These are phyloP conservation scores for Anseranas semipalmata DNA, from an alignment of 2,113 vertebrate species.

Conservation along the genomic window DNA sequence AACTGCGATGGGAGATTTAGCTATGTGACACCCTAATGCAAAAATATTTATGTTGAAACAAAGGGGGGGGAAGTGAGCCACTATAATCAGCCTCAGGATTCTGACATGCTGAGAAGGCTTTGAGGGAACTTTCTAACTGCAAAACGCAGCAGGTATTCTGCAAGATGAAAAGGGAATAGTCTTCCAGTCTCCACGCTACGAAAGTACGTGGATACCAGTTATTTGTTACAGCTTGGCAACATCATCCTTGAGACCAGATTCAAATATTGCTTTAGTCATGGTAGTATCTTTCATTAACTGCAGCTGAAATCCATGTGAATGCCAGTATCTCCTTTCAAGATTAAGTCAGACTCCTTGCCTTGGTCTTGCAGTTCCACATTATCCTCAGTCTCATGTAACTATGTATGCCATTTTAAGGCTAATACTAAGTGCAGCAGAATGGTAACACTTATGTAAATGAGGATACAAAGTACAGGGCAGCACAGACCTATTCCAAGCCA, in stretches of 20 bases:
- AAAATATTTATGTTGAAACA: constrained; percentile 61
- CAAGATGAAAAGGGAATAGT: neutral
- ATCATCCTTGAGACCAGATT: neutral
- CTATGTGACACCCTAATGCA: neutral
- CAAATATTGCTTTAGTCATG: neutral
- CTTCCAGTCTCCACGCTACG: neutral
- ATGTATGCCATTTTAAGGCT: constrained; percentile 12
- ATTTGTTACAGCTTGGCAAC: neutral
- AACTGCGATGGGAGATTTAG: constrained; percentile 1
- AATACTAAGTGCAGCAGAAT: neutral
- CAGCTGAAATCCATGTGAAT: neutral
- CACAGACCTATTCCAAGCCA: neutral
- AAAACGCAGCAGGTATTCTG: constrained; percentile 13
- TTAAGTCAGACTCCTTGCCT: neutral
- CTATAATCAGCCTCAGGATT: constrained; percentile 12
- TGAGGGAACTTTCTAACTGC: constrained; percentile 37
- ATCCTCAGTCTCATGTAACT: neutral
- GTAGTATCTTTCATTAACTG: neutral
- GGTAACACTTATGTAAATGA: neutral
- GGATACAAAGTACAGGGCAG: neutral
- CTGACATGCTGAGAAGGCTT: constrained; percentile 13
- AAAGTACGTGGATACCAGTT: neutral
- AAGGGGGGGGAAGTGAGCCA: constrained; percentile 2
- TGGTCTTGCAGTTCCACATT: neutral
- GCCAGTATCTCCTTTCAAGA: neutral